Conservation (phyloP, 2,113 vertebrate genomes). For the Hirundichthys speculiger region DNA sequence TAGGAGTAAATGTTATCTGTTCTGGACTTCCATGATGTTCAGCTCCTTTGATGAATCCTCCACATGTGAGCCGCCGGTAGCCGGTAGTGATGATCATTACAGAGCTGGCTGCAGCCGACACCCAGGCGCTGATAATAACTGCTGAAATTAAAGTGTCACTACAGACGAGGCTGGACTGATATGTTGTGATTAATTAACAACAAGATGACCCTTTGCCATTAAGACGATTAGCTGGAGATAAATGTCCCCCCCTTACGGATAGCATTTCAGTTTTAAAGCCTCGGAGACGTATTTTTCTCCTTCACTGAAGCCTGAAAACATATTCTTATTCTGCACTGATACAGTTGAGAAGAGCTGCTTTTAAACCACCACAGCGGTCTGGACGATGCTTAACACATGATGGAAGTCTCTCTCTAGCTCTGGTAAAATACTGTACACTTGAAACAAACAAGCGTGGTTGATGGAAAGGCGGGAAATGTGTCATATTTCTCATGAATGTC, state of each 20-base stretch:
- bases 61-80: constrained; percentile 48
- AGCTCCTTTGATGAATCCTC: constrained; percentile 59
- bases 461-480: no score
- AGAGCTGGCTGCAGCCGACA: constrained; percentile 32
- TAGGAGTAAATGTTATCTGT: constrained; percentile 25
- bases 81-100: constrained; percentile 56
- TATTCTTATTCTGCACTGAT: background rate
- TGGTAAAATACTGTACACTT: no score
- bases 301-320: background rate
- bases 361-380: no score
- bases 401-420: no score
- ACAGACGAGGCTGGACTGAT: constrained; percentile 57
- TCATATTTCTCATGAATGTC: no score
- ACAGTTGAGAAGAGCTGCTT: no score
- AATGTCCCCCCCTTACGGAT: constrained; percentile 54
- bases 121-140: constrained; percentile 56
- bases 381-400: no score
- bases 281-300: constrained; percentile 13
- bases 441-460: no score
- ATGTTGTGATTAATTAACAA: constrained; percentile 70
- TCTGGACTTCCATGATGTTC: constrained; percentile 9
- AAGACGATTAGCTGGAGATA: constrained; percentile 65
- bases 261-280: constrained; percentile 31
- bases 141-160: constrained; percentile 71
- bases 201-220: constrained; percentile 60